Evolutionary conservation across 2,113 vertebrate species (phyloP).

Genomic region (Alethe castanea): DNA sequence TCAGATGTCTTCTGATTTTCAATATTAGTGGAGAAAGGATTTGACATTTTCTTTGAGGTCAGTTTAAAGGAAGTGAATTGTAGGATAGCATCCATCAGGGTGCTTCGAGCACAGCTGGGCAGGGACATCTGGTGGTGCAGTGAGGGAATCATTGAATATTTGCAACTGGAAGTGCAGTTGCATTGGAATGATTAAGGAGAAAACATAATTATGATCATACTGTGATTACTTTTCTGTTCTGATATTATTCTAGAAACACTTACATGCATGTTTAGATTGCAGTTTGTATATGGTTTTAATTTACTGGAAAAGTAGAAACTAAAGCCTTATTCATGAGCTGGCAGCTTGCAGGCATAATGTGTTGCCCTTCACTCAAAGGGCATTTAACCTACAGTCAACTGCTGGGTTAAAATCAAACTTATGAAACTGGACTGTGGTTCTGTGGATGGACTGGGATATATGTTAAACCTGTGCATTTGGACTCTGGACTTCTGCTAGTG

Average conservation of each 20-base stretch:
- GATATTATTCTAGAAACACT: neutral
- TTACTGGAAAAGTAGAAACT: neutral
- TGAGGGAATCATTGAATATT: neutral
- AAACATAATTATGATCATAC: neutral
- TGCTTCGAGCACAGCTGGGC: neutral
- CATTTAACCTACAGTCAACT: neutral
- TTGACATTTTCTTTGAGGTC: neutral
- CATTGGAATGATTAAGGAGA: neutral
- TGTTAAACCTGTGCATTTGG: neutral
- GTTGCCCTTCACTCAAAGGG: neutral
- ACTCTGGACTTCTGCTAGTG: neutral
- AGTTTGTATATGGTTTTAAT: neutral
- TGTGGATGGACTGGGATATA: neutral
- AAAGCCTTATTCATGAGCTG: neutral
- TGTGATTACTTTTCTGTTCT: neutral
- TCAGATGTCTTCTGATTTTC: neutral
- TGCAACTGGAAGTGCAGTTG: neutral
- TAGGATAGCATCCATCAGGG: neutral
- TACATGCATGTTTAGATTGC: neutral
- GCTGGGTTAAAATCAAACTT: neutral
- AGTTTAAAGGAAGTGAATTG: neutral
- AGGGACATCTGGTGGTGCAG: constrained; percentile 72
- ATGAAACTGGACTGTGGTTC: fast-evolving
- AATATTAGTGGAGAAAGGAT: neutral
- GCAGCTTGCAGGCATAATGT: neutral